phyloP scores from a whole-genome alignment of 2,113 vertebrate species.

The Tympanuchus pallidicinctus region DNA sequence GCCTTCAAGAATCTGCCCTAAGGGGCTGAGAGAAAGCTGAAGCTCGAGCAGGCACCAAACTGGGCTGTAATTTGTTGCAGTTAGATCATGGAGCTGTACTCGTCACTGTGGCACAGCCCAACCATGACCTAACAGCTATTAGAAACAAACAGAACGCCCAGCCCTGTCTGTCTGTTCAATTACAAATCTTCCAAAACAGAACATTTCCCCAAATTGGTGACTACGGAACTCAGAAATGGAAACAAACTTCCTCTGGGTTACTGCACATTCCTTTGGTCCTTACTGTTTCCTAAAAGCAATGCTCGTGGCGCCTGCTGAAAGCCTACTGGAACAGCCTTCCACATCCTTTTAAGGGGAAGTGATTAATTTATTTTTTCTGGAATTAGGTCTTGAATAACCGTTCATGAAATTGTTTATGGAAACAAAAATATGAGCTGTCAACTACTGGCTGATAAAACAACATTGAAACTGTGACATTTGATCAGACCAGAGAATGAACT shows the following conservation, averaged over 20 bases:
- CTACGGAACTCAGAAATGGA: constrained; percentile 10
- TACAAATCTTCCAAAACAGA: background rate
- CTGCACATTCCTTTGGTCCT: constrained; percentile 27
- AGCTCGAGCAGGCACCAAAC: background rate
- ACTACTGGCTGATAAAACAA: background rate
- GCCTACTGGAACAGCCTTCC: constrained; percentile 6
- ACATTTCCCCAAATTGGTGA: background rate
- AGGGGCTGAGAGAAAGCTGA: background rate
- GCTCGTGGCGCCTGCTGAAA: constrained; percentile 17
- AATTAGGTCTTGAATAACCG: background rate
- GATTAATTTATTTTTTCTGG: constrained; percentile 22
- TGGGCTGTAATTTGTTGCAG: background rate
- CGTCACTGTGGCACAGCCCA: background rate
- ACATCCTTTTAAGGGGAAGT: background rate
- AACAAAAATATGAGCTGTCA: background rate
- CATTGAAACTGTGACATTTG: background rate
- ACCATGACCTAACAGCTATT: background rate
- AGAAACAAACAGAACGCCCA: background rate
- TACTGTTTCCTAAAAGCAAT: background rate
- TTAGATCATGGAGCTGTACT: background rate
- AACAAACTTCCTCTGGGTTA: constrained; percentile 23
- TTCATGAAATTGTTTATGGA: background rate
- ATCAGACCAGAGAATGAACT: background rate
- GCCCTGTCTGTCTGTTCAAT: background rate
- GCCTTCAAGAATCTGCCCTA: background rate